These are phyloP conservation scores for Fragum fragum DNA, from an alignment of 2,888 invertebrate genomes.

Conservation along the genomic window DNA sequence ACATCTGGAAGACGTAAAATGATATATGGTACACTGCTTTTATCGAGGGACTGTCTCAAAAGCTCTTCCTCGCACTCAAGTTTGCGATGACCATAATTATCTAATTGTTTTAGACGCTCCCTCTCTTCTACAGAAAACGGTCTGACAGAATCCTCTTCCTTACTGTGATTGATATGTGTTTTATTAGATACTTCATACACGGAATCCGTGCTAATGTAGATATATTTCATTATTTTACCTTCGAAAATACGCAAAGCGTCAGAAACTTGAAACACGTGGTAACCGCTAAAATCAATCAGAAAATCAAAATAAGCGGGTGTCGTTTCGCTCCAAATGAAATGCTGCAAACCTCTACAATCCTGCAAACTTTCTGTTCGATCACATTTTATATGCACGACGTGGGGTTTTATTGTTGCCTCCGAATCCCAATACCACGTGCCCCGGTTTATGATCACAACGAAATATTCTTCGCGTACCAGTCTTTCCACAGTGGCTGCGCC, in stretches of 20 bases:
- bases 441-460: slow-evolving; percentile 84
- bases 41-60: slow-evolving; percentile 70
- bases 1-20: slow-evolving; percentile 87
- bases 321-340: slow-evolving; percentile 79
- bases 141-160: slow-evolving; percentile 86
- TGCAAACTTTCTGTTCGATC: slow-evolving; percentile 83
- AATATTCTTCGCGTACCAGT: slow-evolving; percentile 84
- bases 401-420: slow-evolving; percentile 73
- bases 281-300: slow-evolving; percentile 87
- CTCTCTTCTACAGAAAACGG: slow-evolving; percentile 82
- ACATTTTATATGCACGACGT: slow-evolving; percentile 84
- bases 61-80: slow-evolving; percentile 87
- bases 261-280: slow-evolving; percentile 84
- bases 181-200: slow-evolving; percentile 87
- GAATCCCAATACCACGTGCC: slow-evolving; percentile 88
- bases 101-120: slow-evolving; percentile 76
- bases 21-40: slow-evolving; percentile 83
- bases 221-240: slow-evolving; percentile 85
- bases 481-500: slow-evolving; percentile 86
- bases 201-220: slow-evolving; percentile 88
- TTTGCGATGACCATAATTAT: slow-evolving; percentile 87
- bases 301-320: slow-evolving; percentile 83
- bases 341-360: slow-evolving; percentile 66
- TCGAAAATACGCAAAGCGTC: slow-evolving; percentile 83
- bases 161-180: slow-evolving; percentile 70